Evolutionary conservation across 2,888 invertebrate species (phyloP), one percentile per base, ranked within the genome.

Genomic region (Tipula vernalis): DNA sequence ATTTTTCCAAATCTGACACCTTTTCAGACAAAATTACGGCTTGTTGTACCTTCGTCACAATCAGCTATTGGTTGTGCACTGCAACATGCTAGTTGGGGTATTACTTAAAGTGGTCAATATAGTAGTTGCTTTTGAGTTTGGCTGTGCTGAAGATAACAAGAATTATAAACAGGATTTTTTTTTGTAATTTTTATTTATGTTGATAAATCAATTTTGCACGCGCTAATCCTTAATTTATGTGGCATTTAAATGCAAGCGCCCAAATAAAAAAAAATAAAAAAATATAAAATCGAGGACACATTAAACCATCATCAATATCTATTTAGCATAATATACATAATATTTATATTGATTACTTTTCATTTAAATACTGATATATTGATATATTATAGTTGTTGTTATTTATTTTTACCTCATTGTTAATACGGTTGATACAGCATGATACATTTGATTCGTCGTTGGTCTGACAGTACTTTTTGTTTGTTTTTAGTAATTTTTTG

Each of bases 361-460:
- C 87, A 87, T 42, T 85, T 85, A 85, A 42, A 36, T 83, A 39
- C 13, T 42, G 15, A 18, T 83, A 83, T 44, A 85, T 44, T 47
- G 84, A 15, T 71, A 84, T 51, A 36, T 36, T 71, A 84, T 51
- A 36, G n/a, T 51, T 87, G 36, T 86, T 86, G 44, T 87, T 88
- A 87, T 51, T 87, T 87, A 87, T 87, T 89, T 89, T 95, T 96
- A 96, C 96, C 96, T 96, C 96, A 97, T 95, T 91, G 96, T 96
- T 93, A 97, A 96, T 92, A 97, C 96, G 92, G 97, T 96, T 90
- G 97, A 97, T 92, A 97, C 97, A 92, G 97, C 97, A 94, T 97
- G 96, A 95, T 97, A 97, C 96, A 97, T 97, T 95, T 97, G 97
- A 94, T 97, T 96, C 94, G 91, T 90, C 90, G 84, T 84, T 84